phyloP scores from a whole-genome alignment of 2,888 invertebrate species.

The Stenoptilia bipunctidactyla region DNA sequence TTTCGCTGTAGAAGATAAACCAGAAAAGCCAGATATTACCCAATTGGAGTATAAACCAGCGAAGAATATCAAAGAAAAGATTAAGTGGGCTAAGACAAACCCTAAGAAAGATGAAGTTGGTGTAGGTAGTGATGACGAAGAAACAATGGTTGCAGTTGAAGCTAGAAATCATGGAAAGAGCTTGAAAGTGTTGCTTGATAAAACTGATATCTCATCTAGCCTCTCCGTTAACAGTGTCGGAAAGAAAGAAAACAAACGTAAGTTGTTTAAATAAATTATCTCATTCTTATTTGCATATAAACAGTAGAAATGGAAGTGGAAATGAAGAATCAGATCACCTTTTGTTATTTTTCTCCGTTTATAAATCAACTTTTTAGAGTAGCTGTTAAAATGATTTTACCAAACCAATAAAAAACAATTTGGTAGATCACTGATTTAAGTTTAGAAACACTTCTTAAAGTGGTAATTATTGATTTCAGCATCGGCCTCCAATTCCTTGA shows the following conservation, averaged over 20 bases:
- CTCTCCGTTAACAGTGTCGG: slow-evolving; percentile 74
- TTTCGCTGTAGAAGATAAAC: slow-evolving; percentile 60
- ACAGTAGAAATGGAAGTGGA: too few species aligned
- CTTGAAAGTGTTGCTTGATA: slow-evolving; percentile 39
- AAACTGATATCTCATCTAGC: slow-evolving; percentile 69
- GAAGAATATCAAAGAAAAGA: slow-evolving; percentile 65
- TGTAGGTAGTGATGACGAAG: slow-evolving; percentile 47
- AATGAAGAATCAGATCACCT: too few species aligned
- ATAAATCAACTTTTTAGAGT: too few species aligned
- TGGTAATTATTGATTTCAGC: slow-evolving; percentile 37
- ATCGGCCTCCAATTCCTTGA: slow-evolving; percentile 63
- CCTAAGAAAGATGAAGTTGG: slow-evolving; percentile 55
- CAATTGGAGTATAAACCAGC: slow-evolving; percentile 49
- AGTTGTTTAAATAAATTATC: too few species aligned
- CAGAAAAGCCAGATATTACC: slow-evolving; percentile 47
- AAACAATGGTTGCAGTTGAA: slow-evolving; percentile 74
- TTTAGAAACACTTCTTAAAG: too few species aligned
- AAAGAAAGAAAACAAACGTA: slow-evolving; percentile 52
- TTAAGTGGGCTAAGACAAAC: slow-evolving; percentile 63
- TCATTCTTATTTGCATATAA: too few species aligned
- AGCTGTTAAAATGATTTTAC: too few species aligned
- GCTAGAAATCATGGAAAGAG: slow-evolving; percentile 61
- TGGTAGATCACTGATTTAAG: too few species aligned
- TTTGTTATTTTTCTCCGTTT: too few species aligned
- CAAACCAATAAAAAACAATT: too few species aligned